Evolutionary conservation across 2,888 invertebrate genomes (phyloP).

Genomic region (Odontomyia ornata): DNA sequence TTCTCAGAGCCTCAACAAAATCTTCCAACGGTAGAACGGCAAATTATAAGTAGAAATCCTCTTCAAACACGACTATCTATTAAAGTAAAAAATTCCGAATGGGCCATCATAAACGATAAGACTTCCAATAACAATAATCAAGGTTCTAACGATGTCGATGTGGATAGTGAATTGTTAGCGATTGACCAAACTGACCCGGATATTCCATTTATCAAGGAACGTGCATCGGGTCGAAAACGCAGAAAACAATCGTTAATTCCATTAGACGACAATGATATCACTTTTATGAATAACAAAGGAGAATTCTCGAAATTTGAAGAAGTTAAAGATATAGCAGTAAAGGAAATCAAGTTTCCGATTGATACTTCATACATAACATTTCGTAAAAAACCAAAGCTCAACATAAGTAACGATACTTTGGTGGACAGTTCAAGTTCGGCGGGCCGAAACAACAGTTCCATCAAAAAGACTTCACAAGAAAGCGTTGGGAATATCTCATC

Average conservation of each 20-base stretch:
- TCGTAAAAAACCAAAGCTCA: constrained; percentile 6
- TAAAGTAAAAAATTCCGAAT: constrained; percentile 14
- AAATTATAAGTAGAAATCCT: constrained; percentile 20
- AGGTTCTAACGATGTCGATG: not conserved
- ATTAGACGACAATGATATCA: constrained; percentile 4
- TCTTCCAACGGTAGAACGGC: not conserved
- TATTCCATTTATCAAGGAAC: constrained; percentile 16
- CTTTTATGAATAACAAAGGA: constrained; percentile 23
- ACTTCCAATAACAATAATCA: not conserved
- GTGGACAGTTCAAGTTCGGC: not conserved
- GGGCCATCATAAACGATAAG: not conserved
- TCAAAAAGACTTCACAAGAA: not conserved
- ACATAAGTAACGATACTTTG: not conserved
- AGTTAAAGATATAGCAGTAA: not conserved
- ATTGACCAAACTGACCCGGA: constrained; percentile 16
- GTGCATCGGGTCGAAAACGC: not conserved
- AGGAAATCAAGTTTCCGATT: not conserved
- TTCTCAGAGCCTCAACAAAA: not conserved
- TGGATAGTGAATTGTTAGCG: not conserved
- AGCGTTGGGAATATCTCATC: not conserved
- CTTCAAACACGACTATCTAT: constrained; percentile 6
- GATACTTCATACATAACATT: constrained; percentile 16
- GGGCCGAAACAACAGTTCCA: not conserved
- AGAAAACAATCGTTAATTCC: constrained; percentile 23
- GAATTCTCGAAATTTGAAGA: constrained; percentile 1